Evolutionary conservation across 2,888 invertebrate species (phyloP).

Genomic region (Cremastinae sp.): DNA sequence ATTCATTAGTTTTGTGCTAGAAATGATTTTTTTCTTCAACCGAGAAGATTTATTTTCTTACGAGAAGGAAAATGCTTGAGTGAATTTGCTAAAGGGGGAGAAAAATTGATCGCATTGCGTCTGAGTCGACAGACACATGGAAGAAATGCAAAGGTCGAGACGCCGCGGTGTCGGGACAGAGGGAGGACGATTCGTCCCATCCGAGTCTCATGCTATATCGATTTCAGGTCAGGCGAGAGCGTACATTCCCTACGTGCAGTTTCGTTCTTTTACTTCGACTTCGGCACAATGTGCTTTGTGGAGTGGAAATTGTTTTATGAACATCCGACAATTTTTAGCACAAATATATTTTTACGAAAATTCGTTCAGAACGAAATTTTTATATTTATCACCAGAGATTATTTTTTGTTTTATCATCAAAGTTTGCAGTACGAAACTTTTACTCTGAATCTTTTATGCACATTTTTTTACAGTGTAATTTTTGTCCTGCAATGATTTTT

Average conservation of each 20-base stretch:
- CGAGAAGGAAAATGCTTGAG: neutral
- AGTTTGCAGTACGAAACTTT: no score
- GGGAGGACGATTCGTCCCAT: slow-evolving; percentile 17
- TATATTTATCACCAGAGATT: no score
- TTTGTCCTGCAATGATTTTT: no score
- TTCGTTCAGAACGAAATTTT: no score
- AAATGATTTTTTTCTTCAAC: neutral
- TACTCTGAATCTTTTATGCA: no score
- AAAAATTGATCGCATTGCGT: slow-evolving; percentile 47
- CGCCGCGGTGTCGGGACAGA: slow-evolving; percentile 52
- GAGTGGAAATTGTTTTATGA: no score
- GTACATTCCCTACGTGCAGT: slow-evolving; percentile 8
- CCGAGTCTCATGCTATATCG: slow-evolving; percentile 52
- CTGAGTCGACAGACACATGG: slow-evolving; percentile 19
- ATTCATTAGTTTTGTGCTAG: no score
- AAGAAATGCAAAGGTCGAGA: slow-evolving; percentile 59
- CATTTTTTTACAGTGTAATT: no score
- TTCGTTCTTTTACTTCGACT: no score
- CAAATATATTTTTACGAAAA: no score
- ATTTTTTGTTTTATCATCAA: no score
- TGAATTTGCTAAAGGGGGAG: slow-evolving; percentile 23
- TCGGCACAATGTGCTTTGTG: slow-evolving; percentile 22
- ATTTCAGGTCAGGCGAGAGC: slow-evolving; percentile 60
- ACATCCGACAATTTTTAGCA: no score
- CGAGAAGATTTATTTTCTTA: slow-evolving; percentile 9